Conservation (phyloP, 2,113 vertebrate genomes). For the Cyphomyrus discorhynchus region DNA sequence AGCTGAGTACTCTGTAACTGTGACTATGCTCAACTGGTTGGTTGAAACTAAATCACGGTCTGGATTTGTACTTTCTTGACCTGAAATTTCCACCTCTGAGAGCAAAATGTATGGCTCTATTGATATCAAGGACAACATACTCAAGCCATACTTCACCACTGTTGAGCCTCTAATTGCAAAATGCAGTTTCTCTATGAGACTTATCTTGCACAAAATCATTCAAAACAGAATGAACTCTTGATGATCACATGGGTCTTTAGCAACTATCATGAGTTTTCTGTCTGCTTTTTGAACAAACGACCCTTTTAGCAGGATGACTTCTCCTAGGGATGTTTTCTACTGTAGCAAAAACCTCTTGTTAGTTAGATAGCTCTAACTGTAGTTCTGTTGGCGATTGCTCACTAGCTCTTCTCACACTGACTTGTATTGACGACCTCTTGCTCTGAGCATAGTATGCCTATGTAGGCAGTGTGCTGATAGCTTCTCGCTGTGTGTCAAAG, state of each 20-base stretch:
- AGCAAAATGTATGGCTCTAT: not conserved
- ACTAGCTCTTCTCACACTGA: not conserved
- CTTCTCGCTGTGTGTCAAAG: not conserved
- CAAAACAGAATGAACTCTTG: not conserved
- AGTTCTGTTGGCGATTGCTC: not conserved
- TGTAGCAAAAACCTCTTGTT: not conserved
- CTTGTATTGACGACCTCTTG: not conserved
- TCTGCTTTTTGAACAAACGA: not conserved
- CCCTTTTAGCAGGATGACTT: not conserved
- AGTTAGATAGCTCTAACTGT: not conserved
- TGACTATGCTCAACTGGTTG: no score
- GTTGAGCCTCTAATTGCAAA: not conserved
- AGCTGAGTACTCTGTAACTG: no score
- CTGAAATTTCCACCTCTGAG: not conserved
- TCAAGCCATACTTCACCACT: not conserved
- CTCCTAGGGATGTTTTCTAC: not conserved
- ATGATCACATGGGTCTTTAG: not conserved
- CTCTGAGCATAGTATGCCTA: not conserved
- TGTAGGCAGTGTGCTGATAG: not conserved
- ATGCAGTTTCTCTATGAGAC: not conserved
- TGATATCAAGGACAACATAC: not conserved
- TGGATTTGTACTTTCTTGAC: no score
- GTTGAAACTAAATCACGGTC: no score
- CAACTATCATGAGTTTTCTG: not conserved
- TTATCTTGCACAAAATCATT: not conserved